These are phyloP conservation scores for Nephrocerus scutellatus DNA, from an alignment of 2,888 invertebrate genomes.

Conservation along the genomic window DNA sequence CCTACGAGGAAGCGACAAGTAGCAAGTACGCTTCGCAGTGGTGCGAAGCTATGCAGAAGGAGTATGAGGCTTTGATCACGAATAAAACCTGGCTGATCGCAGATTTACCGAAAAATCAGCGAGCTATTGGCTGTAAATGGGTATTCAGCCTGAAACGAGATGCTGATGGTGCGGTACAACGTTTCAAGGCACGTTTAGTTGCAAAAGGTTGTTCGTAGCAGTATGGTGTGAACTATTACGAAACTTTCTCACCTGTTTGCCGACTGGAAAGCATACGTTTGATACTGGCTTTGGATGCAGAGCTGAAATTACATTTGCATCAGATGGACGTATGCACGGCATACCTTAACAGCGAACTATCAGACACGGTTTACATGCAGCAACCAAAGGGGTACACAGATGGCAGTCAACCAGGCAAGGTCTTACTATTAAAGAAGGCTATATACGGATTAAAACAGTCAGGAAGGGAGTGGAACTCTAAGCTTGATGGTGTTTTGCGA, in stretches of 20 bases:
- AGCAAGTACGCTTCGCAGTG: constrained; percentile 7
- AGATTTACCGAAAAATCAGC: constrained; percentile 8
- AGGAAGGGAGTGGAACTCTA: constrained; percentile 25
- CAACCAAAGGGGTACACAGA: constrained; percentile 19
- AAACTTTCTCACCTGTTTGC: constrained; percentile 22
- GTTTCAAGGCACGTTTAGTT: constrained; percentile 11
- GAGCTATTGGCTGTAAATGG: constrained; percentile 8
- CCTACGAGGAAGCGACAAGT: constrained; percentile 8
- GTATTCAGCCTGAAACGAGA: constrained; percentile 7
- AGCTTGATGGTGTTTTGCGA: constrained; percentile 16
- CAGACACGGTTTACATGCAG: constrained; percentile 20
- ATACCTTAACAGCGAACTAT: constrained; percentile 24
- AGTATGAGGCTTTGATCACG: constrained; percentile 6
- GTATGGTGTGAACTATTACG: constrained; percentile 18
- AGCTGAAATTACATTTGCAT: constrained; percentile 21
- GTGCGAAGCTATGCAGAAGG: constrained; percentile 15
- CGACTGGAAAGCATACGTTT: constrained; percentile 21
- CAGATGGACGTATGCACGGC: constrained; percentile 24
- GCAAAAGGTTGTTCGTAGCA: constrained; percentile 15
- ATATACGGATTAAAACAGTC: constrained; percentile 27
- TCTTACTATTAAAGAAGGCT: constrained; percentile 20
- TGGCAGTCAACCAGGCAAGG: constrained; percentile 5
- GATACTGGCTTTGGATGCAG: constrained; percentile 22
- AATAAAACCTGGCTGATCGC: constrained; percentile 14
- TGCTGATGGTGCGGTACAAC: constrained; percentile 7